Conservation (phyloP, 2,888 invertebrate genomes). For the Lepidonotus clava region DNA sequence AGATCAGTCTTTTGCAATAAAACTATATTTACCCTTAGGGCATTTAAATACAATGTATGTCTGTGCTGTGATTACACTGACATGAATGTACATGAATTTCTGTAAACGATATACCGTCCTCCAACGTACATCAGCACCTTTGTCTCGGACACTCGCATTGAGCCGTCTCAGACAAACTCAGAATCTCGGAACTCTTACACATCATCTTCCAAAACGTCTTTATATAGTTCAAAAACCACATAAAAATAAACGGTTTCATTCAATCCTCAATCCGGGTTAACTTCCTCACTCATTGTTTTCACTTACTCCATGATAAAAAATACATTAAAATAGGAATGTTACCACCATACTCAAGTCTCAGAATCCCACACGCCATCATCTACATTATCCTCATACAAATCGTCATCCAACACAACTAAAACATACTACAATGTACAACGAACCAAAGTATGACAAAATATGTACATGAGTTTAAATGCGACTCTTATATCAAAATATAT, state of each 20-base stretch:
- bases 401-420: background rate
- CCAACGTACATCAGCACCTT: slow-evolving; percentile 25
- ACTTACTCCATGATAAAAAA: slow-evolving; percentile 1
- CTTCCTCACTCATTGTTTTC: background rate
- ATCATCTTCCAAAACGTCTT: no score
- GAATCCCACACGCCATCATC: no score
- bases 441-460: background rate
- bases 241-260: background rate
- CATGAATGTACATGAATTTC: background rate
- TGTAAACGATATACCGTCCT: background rate
- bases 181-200: background rate
- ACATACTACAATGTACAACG: background rate
- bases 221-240: background rate
- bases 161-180: slow-evolving; percentile 2
- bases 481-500: slow-evolving; percentile 25
- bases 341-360: background rate
- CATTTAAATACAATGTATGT: slow-evolving; percentile 2
- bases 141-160: background rate
- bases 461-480: background rate
- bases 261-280: background rate
- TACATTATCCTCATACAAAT: no score
- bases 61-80: background rate
- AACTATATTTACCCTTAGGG: slow-evolving; percentile 10
- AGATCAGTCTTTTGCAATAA: background rate
- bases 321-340: slow-evolving; percentile 30